Evolutionary conservation across 2,888 invertebrate species (phyloP).

Genomic region (Chloromyia formosa): DNA sequence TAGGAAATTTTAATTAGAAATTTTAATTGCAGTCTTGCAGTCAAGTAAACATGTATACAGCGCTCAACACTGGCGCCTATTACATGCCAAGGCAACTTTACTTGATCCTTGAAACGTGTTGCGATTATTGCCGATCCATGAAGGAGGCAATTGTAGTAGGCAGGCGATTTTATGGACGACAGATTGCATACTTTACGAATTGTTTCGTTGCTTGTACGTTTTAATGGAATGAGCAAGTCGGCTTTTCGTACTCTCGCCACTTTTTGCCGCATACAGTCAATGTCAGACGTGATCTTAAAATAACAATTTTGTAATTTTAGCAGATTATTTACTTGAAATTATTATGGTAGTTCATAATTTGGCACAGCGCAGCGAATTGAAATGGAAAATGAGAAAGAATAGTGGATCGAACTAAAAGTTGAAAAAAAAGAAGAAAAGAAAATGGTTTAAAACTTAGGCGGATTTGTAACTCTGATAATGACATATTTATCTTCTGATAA

Average conservation of each 20-base stretch:
- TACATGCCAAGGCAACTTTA: background rate
- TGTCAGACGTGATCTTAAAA: conserved; percentile 6
- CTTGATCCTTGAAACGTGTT: too few relatives aligned
- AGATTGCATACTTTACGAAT: background rate
- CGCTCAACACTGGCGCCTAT: background rate
- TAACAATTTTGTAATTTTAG: conserved; percentile 10
- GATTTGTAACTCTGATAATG: too few relatives aligned
- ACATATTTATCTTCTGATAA: too few relatives aligned
- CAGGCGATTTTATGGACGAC: background rate
- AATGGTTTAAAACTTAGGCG: too few relatives aligned
- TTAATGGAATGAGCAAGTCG: background rate
- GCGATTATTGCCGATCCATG: too few relatives aligned
- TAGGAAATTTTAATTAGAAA: background rate
- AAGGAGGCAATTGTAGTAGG: too few relatives aligned
- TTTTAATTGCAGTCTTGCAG: background rate
- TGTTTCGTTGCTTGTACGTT: background rate
- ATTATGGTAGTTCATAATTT: background rate
- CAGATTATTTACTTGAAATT: conserved; percentile 1
- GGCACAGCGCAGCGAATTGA: too few relatives aligned
- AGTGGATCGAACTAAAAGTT: too few relatives aligned
- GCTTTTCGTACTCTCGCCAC: background rate
- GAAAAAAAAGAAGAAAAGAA: too few relatives aligned
- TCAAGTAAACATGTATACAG: background rate
- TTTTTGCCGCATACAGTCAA: background rate
- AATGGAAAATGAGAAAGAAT: too few relatives aligned